A percentile compares a stretch with the other conserved stretches of the same genome.
phyloP scores from a whole-genome alignment of 2,888 invertebrate genomes.

The Drosophila austrosaltans region DNA sequence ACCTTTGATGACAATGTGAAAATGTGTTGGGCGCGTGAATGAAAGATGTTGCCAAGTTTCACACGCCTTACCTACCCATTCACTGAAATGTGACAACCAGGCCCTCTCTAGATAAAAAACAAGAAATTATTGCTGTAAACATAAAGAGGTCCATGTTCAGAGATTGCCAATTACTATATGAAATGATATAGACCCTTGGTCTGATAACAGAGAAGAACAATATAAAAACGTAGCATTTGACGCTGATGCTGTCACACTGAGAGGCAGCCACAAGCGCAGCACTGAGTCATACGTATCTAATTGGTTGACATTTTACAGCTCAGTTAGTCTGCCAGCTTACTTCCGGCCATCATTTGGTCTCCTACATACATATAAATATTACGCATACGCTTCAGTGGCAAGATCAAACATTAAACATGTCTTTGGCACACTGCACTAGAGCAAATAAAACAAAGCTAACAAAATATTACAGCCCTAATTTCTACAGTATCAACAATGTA shows the following conservation, averaged over 20 bases:
- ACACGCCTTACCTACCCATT: neutral
- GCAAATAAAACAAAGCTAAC: conserved; percentile 49
- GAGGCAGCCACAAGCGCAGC: neutral
- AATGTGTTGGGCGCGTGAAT: conserved; percentile 38
- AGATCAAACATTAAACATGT: conserved; percentile 43
- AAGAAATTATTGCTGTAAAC: conserved; percentile 43
- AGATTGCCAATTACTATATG: conserved; percentile 28
- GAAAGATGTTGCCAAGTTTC: conserved; percentile 6
- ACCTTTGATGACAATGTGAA: conserved; percentile 7
- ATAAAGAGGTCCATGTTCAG: conserved; percentile 28
- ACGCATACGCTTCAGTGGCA: conserved; percentile 60
- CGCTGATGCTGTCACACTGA: neutral
- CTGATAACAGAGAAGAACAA: conserved; percentile 20
- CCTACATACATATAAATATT: conserved; percentile 29
- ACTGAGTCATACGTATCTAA: conserved; percentile 26
- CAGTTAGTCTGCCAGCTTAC: conserved; percentile 20
- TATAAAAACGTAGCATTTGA: conserved; percentile 6
- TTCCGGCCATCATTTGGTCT: conserved; percentile 19
- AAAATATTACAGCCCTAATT: conserved; percentile 11
- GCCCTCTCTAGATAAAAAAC: conserved; percentile 21
- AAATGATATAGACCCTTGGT: conserved; percentile 23
- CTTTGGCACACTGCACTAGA: conserved; percentile 20
- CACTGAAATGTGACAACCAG: conserved; percentile 6
- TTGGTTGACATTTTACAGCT: conserved; percentile 44
- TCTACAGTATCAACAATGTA: neutral